phyloP scores from a whole-genome alignment of 2,888 invertebrate species.

The Campaea margaritaria region DNA sequence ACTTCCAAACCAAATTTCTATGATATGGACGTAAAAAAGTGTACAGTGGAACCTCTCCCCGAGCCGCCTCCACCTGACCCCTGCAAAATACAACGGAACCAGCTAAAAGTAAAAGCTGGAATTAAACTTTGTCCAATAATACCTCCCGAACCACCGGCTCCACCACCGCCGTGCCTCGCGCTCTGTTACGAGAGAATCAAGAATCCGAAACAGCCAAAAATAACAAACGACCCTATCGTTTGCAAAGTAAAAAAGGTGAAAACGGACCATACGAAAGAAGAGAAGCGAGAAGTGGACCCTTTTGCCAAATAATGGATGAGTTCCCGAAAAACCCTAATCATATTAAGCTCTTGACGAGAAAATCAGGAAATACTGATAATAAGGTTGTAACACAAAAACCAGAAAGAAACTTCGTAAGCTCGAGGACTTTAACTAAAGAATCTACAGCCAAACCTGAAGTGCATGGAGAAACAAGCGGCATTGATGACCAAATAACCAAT shows the following conservation, averaged over 20 bases:
- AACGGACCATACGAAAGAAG: conserved; percentile 61
- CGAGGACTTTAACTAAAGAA: conserved; percentile 46
- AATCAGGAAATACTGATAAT: too few species aligned
- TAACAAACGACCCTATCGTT: conserved; percentile 42
- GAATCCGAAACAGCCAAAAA: conserved; percentile 49
- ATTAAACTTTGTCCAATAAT: conserved; percentile 58
- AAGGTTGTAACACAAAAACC: conserved; percentile 16
- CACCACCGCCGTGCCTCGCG: conserved; percentile 53
- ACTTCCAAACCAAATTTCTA: too few species aligned
- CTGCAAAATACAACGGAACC: conserved; percentile 56
- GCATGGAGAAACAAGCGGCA: conserved; percentile 37
- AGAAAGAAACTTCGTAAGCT: conserved; percentile 43
- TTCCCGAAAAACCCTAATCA: conserved; percentile 19
- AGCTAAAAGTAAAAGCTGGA: conserved; percentile 56
- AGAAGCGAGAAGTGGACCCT: conserved; percentile 56
- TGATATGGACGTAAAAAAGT: conserved; percentile 61
- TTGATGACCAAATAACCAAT: conserved; percentile 63
- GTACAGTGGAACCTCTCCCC: conserved; percentile 51
- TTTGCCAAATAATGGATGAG: conserved; percentile 54
- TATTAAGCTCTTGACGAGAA: conserved; percentile 29
- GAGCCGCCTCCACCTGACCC: conserved; percentile 55
- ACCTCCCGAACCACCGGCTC: conserved; percentile 48
- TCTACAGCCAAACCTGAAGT: conserved; percentile 35
- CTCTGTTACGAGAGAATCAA: conserved; percentile 69
- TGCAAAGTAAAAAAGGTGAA: conserved; percentile 54